Percentiles rank a stretch among this genome's conserved stretches.
phyloP scores from a whole-genome alignment of 2,888 invertebrate species.

The Xanthia icteritia region DNA sequence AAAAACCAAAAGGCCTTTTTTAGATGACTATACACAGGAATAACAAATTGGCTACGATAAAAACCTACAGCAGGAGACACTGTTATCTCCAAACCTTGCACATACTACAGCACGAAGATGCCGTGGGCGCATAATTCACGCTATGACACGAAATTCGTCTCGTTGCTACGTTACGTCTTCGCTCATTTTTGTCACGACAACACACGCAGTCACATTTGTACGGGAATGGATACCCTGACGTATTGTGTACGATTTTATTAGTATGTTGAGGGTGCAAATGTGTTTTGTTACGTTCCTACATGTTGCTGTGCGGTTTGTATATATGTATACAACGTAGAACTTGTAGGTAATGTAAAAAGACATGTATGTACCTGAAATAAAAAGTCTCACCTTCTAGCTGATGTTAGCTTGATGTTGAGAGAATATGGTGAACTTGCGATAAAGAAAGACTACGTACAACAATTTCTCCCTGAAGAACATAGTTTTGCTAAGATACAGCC shows the following conservation, averaged over 20 bases:
- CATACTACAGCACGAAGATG: conserved; percentile 63
- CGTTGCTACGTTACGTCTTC: conserved; percentile 66
- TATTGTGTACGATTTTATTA: conserved; percentile 66
- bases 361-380: conserved; percentile 2
- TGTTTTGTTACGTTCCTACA: conserved; percentile 23
- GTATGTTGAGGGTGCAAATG: conserved; percentile 47
- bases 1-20: neutral
- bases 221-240: conserved; percentile 41
- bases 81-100: conserved; percentile 54
- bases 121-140: conserved; percentile 63
- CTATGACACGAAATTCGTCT: conserved; percentile 69
- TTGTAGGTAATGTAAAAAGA: neutral
- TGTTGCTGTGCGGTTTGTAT: neutral
- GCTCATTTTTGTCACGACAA: conserved; percentile 67
- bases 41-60: neutral
- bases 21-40: neutral
- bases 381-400: neutral
- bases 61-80: neutral
- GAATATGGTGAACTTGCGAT: neutral
- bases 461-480: neutral
- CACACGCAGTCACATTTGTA: conserved; percentile 56
- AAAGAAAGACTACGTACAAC: neutral
- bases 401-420: neutral
- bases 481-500: neutral
- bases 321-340: neutral